Base-by-base conservation (phyloP, 2,888 invertebrate genomes). In the Trachelus tabidus region DNA sequence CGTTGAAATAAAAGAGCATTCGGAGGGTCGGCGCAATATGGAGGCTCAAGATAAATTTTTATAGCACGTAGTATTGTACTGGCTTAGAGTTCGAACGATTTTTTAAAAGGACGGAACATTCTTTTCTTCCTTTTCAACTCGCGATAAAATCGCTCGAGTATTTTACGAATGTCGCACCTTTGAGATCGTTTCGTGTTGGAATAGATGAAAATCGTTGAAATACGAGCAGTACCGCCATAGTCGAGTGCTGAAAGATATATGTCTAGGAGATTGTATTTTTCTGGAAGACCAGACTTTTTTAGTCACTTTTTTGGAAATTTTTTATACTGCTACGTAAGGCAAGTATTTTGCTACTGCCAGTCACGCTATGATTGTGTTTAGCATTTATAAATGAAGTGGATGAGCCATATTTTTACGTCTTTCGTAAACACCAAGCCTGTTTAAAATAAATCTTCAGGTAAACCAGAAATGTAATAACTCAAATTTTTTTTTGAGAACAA, bases 311-410 rank as follows among this genome's bases (percentile, higher is more conserved):
- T 81, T 80, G 76, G 76, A 77, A 78, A 81, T 78, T 81, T 73
- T 68, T 33, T 40, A 69, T 69, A 71, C 78, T 69, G 34, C 56
- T 75, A 31, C 73, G 75, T 68, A 34, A 76, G 75, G 56, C 73
- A 68, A 34, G 69, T 40, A 73, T 76, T 79, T 77, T 73, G 56
- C 76, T 15, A 30, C 33, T 30, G 31, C 75, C n/a, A 79, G 79
- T 86, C 84, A 83, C 82, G 83, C 79, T 79, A 81, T 82, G 82
- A 86, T 85, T 78, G 79, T 84, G 81, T 85, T 86, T 85, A 85
- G 82, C 80, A 79, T 71, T 75, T 77, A 34, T 73, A 74, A 76
- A 79, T 80, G 83, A 85, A 81, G 75, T 76, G 30, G 37, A 68
- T 56, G 75, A 80, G 79, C 73, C 83, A 83, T 86, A 82, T 85